Base-by-base conservation (phyloP, 2,797 vertebrate genomes). In the Oryzias sinensis region DNA sequence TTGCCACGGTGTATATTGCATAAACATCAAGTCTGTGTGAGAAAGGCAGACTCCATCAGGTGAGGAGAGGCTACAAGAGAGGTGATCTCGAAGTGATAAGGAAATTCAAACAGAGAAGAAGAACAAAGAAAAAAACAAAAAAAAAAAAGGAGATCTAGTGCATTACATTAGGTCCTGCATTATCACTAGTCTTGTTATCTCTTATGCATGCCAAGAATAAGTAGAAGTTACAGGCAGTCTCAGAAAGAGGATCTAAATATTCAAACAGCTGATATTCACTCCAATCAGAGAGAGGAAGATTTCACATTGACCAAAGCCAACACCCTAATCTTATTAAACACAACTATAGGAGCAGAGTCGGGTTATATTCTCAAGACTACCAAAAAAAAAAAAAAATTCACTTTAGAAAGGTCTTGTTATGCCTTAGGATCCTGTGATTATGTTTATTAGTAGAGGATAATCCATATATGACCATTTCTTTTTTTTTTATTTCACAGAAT, bases 151-250 rank as follows among this genome's bases (percentile, higher is more conserved):
- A 87, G 87, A 80, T 84, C 88, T 88, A 90, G 87, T 88, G 88
- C 88, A 88, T 90, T 80, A 88, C 83, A 85, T 82, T 83, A 90
- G 88, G 87, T 90, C 88, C 90, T 88, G 90, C 87, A 86, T 90
- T 79, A 84, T 87, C 87, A 89, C 87, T 88, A 89, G 86, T 82
- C 86, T 79, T 84, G 83, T 87, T 87, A 86, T 89, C 82, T 83
- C 63, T 77, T 95, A 98, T 95, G 96, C 97, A 96, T 95, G 93
- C 94, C 95, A 93, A 95, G 94, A 94, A 96, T 94, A 94, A 95
- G 92, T 90, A 86, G 80, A 89, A 88, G 88, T 87, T 89, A 83
- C 94, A 93, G 93, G 94, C 92, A 93, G 91, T 93, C 90, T 92
- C 83, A 78, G 90, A 93, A 93, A 93, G 92, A 92, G 90, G 91